Evolutionary conservation across 2,797 vertebrate species (phyloP), one percentile per base, ranked within the genome.

Genomic region (Ctenochaetus hawaiiensis): DNA sequence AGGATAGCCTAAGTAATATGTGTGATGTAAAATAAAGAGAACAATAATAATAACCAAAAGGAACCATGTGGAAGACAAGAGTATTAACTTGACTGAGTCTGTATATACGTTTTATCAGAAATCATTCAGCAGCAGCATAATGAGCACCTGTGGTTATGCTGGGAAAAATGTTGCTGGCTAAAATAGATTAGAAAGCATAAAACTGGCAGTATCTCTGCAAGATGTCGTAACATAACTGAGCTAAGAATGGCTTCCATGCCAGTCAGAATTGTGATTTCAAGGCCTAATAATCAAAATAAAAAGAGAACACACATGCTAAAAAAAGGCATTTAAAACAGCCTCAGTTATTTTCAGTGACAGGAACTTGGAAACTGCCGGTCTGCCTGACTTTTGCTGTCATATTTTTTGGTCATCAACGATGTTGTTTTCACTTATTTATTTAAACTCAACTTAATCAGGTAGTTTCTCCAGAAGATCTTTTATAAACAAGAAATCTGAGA

Each of bases 181-280:
- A 5, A 51, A 52, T 8, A 16, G 20, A 7, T 49, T 60, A 14
- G 16, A 26, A 62, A 30, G 53, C 6, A 53, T 39, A 26, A 71
- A 66, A 47, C 41, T 47, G 11, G 17, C 26, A 47, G 41, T 4
- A 53, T 71, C 59, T 60, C 60, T 41, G n/a, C 20, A 41, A 43
- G 30, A 47, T 59, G 16, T 47, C 11, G 8, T 26, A 9, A 60
- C 60, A 64, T 34, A 53, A 23, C 26, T 51, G 14, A n/a, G 34
- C 8, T 7, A 44, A 1, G 14, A 54, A 67, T 17, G 30, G 22
- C 13, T 58, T 64, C 51, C 9, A 22, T 60, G 54, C 26, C 11
- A 45, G n/a, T 37, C n/a, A 45, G 26, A 41, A 30, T 22, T 43
- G 16, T 69, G 22, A 47, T 54, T 41, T 58, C 54, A 65, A 66